phyloP scores from a whole-genome alignment of 2,888 invertebrate genomes.

The Noctua fimbriata region DNA sequence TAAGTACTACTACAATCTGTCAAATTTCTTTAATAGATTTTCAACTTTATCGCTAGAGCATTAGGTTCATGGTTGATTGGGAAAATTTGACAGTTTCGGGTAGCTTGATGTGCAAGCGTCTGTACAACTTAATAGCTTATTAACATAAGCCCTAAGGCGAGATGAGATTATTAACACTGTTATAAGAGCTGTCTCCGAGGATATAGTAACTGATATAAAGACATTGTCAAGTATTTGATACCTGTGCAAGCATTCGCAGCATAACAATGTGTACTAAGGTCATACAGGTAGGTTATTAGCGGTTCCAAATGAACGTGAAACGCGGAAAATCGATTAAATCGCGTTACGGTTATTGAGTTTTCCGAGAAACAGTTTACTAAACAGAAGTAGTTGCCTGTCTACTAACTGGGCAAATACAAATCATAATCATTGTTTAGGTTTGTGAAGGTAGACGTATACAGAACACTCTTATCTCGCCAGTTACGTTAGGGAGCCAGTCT shows the following conservation, averaged over 20 bases:
- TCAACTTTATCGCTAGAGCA: too few species aligned
- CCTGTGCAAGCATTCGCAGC: neutral
- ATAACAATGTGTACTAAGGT: slow-evolving; percentile 27
- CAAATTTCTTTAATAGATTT: too few species aligned
- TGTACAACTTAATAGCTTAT: neutral
- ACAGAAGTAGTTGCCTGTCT: neutral
- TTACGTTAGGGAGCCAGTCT: neutral
- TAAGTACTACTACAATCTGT: neutral
- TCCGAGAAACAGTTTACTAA: slow-evolving; percentile 13
- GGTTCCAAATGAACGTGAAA: slow-evolving; percentile 47
- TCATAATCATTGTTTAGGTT: neutral
- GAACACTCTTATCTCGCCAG: neutral
- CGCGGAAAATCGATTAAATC: slow-evolving; percentile 42
- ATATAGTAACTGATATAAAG: slow-evolving; percentile 9
- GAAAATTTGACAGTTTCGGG: too few species aligned
- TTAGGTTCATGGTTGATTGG: too few species aligned
- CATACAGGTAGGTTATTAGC: slow-evolving; percentile 29
- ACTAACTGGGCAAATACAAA: neutral
- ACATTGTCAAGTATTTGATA: slow-evolving; percentile 5
- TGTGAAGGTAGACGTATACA: neutral
- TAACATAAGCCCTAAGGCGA: neutral
- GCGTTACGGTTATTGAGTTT: slow-evolving; percentile 28
- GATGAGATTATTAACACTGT: neutral
- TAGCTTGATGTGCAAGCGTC: too few species aligned
- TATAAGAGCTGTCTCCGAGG: slow-evolving; percentile 15